These are phyloP conservation scores for Rhea pennata DNA, from an alignment of 2,113 vertebrate species.

Conservation along the genomic window DNA sequence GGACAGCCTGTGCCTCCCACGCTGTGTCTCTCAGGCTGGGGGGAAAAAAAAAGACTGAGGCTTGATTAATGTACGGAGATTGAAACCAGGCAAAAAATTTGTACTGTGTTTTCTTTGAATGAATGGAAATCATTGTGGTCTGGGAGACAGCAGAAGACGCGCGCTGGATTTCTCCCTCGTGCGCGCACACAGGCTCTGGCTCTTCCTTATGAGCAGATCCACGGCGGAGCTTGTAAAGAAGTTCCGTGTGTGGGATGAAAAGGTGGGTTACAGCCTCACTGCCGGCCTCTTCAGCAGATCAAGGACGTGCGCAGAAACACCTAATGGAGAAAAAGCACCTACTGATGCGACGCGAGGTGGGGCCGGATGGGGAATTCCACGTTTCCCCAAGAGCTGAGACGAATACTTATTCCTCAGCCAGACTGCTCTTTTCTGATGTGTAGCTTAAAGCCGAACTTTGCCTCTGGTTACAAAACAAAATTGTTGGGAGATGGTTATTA, in stretches of 20 bases:
- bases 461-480: not conserved
- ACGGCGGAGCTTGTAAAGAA: not conserved
- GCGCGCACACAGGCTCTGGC: not conserved
- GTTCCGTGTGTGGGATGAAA: not conserved
- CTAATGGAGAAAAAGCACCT: not conserved
- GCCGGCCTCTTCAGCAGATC: not conserved
- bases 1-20: constrained; percentile 60
- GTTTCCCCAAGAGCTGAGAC: not conserved
- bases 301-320: not conserved
- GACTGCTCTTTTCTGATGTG: not conserved
- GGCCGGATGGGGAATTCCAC: not conserved
- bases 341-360: not conserved
- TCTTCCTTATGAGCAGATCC: not conserved
- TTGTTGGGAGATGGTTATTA: not conserved
- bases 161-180: not conserved
- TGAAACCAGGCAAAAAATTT: constrained; percentile 48
- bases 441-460: not conserved
- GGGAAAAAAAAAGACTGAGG: not conserved
- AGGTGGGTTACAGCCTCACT: not conserved
- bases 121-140: constrained; percentile 57
- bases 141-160: not conserved
- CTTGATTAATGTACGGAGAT: constrained; percentile 42
- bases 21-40: constrained; percentile 27
- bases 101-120: constrained; percentile 23
- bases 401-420: not conserved